phyloP scores from a whole-genome alignment of 2,888 invertebrate species.

The Tipula lateralis region DNA sequence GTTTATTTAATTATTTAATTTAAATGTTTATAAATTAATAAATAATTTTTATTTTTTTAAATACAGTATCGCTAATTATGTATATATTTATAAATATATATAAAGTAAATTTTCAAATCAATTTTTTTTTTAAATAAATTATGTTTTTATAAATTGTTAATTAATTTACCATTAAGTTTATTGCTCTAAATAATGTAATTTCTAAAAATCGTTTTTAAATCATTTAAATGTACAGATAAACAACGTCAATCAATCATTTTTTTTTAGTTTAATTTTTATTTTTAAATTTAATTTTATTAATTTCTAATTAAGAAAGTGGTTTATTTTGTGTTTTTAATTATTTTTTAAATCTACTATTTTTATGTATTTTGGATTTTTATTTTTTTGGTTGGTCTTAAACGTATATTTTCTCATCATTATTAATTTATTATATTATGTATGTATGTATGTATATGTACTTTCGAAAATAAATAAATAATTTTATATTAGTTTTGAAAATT shows the following conservation, averaged over 20 bases:
- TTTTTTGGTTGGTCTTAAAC: not conserved
- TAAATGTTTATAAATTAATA: constrained; percentile 30
- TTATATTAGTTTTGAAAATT: not conserved
- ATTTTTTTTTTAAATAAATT: not conserved
- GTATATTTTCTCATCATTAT: not conserved
- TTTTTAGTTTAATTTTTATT: constrained; percentile 4
- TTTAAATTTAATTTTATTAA: not conserved
- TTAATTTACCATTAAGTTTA: constrained; percentile 26
- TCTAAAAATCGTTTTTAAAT: constrained; percentile 26
- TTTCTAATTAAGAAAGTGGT: constrained; percentile 25
- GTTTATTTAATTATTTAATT: constrained; percentile 9
- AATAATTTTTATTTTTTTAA: constrained; percentile 25
- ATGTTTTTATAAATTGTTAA: constrained; percentile 19
- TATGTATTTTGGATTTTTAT: not conserved
- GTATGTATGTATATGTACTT: not conserved
- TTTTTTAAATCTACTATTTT: constrained; percentile 27
- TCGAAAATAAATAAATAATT: constrained; percentile 7
- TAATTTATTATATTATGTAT: too few relatives aligned
- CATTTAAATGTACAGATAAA: constrained; percentile 25
- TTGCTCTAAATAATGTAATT: constrained; percentile 27
- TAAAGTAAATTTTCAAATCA: not conserved
- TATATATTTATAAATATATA: constrained; percentile 12
- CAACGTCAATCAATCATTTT: constrained; percentile 25
- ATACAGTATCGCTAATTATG: constrained; percentile 27
- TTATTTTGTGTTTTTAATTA: not conserved